These are phyloP conservation scores for Menidia beryllina DNA, from an alignment of 2,113 vertebrate genomes.

Conservation along the genomic window DNA sequence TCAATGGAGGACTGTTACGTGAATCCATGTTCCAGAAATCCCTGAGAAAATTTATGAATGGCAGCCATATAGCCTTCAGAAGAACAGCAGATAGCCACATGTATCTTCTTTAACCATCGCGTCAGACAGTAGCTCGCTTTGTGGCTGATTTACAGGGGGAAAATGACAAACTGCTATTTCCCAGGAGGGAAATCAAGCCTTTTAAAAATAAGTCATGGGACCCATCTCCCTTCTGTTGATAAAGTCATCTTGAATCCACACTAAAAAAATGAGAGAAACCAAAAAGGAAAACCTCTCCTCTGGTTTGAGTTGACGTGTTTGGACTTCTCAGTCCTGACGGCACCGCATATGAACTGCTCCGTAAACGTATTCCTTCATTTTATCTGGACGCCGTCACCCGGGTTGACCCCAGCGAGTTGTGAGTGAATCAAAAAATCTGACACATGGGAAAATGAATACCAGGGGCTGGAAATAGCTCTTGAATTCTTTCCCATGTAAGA, in stretches of 20 bases:
- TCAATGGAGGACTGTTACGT: not conserved
- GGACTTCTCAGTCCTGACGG: not conserved
- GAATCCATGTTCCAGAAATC: too few species aligned
- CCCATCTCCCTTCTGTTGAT: constrained; percentile 15
- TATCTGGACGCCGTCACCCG: constrained; percentile 13
- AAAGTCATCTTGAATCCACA: constrained; percentile 38
- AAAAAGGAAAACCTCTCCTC: not conserved
- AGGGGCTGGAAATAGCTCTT: constrained; percentile 51
- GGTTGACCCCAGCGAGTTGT: constrained; percentile 1
- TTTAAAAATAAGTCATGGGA: constrained; percentile 39
- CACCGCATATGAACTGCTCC: not conserved
- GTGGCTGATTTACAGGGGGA: not conserved
- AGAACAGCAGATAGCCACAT: constrained; percentile 2
- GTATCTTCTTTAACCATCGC: not conserved
- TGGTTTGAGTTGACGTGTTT: not conserved
- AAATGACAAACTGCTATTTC: constrained; percentile 37
- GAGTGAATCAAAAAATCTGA: constrained; percentile 20
- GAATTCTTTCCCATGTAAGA: constrained; percentile 72
- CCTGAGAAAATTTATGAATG: not conserved
- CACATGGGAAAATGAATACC: constrained; percentile 48
- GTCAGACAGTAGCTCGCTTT: constrained; percentile 18
- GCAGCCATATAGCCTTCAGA: not conserved
- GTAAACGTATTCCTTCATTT: not conserved
- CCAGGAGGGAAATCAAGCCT: constrained; percentile 31
- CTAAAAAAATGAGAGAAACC: constrained; percentile 15